Evolutionary conservation across 2,113 vertebrate genomes (phyloP), one percentile per base, ranked within the genome.

Genomic region (Laterallus jamaicensis): DNA sequence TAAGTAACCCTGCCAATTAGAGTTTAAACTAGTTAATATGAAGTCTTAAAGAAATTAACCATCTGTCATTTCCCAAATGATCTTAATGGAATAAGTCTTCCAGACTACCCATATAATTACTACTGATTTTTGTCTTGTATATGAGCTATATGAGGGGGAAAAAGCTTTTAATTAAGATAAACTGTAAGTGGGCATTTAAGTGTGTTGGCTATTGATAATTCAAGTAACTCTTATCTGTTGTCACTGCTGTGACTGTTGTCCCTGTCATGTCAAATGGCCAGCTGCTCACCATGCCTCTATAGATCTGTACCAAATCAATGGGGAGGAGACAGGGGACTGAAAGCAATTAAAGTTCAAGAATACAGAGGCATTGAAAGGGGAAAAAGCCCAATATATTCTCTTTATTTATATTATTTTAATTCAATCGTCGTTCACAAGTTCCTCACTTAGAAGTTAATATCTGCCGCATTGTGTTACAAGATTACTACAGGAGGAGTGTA

Each of bases 11-110:
- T 92, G 64, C 47, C 63, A 88, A 84, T 88, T 96, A 60, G 75
- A 71, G 52, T 78, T 96, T 95, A 92, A 93, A 68, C 62, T 82
- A 94, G 69, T 75, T 92, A 81, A 76, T 83, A 60, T 39, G 54
- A 86, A 78, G 64, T 86, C 82, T 91, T 92, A 77, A 92, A 75
- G 71, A 75, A 85, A 92, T 92, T 70, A 93, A 81, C 64, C 79
- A 75, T 90, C 68, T 94, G 93, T 93, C 90, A 86, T 80, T 90
- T 97, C 64, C 52, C 47, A 75, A 52, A 78, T 90, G 16, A 60
- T 86, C 26, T 70, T 88, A 78, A 81, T 90, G 42, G 52, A 91
- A 19, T 77, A 95, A 93, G 14, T 83, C 76, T 94, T 93, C 52
- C 39, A 75, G 90, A 71, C 56, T 77, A 55, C 44, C 56, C 8